A percentile compares a stretch with the other conserved stretches of the same genome.
Conservation (phyloP, 2,888 invertebrate species). For the Acutogordius australiensis region DNA sequence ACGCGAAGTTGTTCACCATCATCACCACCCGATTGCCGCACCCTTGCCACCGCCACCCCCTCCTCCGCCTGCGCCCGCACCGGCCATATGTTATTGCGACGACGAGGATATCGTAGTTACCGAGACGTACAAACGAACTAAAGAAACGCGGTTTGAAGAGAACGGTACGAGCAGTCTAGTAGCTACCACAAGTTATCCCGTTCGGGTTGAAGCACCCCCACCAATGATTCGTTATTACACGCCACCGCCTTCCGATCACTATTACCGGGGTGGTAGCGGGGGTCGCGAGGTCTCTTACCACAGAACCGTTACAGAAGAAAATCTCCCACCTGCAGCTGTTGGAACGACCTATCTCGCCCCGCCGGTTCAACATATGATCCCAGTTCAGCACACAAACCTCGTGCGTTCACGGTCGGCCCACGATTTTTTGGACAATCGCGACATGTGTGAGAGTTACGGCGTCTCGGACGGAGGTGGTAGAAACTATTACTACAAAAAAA, state of each 20-base stretch:
- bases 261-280: no score
- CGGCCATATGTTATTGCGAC: no score
- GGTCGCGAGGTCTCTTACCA: neutral
- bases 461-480: neutral
- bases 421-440: neutral
- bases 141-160: neutral
- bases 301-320: neutral
- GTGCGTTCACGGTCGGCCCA: neutral
- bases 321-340: neutral
- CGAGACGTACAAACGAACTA: neutral
- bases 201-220: neutral
- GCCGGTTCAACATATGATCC: neutral
- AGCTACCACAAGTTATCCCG: neutral
- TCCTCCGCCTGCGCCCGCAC: no score
- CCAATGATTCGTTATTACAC: no score
- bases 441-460: no score
- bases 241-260: neutral
- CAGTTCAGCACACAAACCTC: neutral
- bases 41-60: no score
- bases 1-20: neutral
- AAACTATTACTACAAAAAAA: neutral
- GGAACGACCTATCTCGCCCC: neutral
- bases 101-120: neutral
- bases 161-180: neutral
- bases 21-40: neutral